Evolutionary conservation across 2,113 vertebrate genomes (phyloP).

Genomic region (Neotoma lepida): DNA sequence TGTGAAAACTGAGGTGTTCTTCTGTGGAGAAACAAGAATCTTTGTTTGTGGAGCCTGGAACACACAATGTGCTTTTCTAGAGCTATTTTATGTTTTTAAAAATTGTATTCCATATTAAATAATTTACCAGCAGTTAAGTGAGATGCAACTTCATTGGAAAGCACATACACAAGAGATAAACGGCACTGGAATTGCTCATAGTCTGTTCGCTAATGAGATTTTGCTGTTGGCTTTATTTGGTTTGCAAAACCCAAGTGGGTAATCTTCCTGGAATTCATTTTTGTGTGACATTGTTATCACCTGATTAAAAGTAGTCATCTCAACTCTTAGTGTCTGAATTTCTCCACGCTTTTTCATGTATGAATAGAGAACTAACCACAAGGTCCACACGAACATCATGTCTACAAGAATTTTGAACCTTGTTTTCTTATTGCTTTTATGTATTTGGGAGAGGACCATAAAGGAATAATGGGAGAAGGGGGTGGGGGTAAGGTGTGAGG

Average conservation of each 20-base stretch:
- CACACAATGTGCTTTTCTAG: neutral
- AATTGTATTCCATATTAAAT: neutral
- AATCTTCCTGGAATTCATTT: neutral
- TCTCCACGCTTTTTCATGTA: neutral
- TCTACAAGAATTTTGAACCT: neutral
- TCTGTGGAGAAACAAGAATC: neutral
- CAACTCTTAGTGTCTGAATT: neutral
- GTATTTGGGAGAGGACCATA: neutral
- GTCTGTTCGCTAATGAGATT: neutral
- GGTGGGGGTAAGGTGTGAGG: too few species aligned
- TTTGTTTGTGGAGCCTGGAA: neutral
- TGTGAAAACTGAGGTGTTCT: neutral
- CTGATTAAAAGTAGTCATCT: neutral
- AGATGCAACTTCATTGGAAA: neutral
- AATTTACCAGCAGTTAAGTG: neutral
- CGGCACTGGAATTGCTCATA: neutral
- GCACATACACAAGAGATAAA: neutral
- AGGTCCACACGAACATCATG: neutral
- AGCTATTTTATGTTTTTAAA: neutral
- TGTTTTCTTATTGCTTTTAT: neutral
- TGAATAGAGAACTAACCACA: neutral
- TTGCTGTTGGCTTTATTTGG: neutral
- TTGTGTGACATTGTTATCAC: neutral
- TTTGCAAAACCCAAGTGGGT: neutral
- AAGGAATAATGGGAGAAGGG: neutral